Evolutionary conservation across 1,140 invertebrate genomes (phyloP), one percentile per base, ranked within the genome.

Genomic region (Orchesella cincta): DNA sequence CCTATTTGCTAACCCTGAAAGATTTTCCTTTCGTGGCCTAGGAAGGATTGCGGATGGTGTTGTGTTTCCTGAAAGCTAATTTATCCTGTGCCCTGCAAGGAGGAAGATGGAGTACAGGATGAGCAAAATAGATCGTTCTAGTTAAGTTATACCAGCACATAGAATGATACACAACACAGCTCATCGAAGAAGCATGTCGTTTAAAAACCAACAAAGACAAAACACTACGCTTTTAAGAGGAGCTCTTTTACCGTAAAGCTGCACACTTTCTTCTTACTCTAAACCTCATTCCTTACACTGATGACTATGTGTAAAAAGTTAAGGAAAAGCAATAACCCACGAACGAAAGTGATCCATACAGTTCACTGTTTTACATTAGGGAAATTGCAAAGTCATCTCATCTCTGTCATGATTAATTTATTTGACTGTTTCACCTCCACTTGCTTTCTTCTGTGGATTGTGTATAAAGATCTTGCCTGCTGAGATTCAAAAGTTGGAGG

Each of bases 371-470:
- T 67, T 67, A 33, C 62, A 67, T 67, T 67, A 67, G 62, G 62
- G 62, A 67, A 67, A 67, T 67, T 67, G 62, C 62, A 26, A 33
- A 33, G 62, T 29, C 62, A 31, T 33, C 62, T 67, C 62, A 67
- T 67, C 62, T 67, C 62, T 67, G 62, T 67, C 62, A n/a, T 67
- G 62, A 67, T 67, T 67, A 67, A 67, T 67, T 67, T 67, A 67
- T 67, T 67, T 67, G 62, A 67, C 62, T 67, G 31, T 23, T 67
- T 67, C 62, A 67, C 62, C 62, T 67, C 33, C 62, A 67, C 31
- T 67, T 67, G 31, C 14, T 31, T 67, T 33, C 62, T 67, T 67
- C 8, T 33, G 26, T 67, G 62, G 8, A 31, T 46, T 46, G 39
- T 46, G 39, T 46, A 46, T 12, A 46, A 20, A 12, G 39, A 46